Base-by-base conservation (phyloP, 2,797 vertebrate species). In the Sebastes jordani region DNA sequence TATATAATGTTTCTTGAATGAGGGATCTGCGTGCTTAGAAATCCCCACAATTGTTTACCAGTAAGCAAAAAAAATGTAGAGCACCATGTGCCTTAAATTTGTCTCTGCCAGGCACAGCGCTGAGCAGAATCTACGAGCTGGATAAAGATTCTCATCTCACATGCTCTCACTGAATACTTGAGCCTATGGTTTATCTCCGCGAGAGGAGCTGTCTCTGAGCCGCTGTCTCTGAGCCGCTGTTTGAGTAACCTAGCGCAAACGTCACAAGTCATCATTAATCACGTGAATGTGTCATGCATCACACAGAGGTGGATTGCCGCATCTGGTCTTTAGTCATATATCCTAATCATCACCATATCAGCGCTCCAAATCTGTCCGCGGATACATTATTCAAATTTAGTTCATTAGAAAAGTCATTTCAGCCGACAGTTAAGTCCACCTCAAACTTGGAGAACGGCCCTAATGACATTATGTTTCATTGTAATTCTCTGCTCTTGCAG, bases 341-440 rank as follows among this genome's bases (percentile, higher is more conserved):
- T 94, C 91, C 91, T 92, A 86, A 92, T 94, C 91, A 91, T 89
- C 74, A 71, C 74, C 75, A 30, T 85, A 88, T 90, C 90, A 77
- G 84, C 23, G 85, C 63, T 90, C 91, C 89, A 79, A 91, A 92
- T 93, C 89, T 79, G 91, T 88, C 85, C 25, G 23, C 6, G 66
- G 84, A 93, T 92, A 82, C 93, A 93, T 94, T 93, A 93, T 93
- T 94, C 91, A 94, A 92, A 94, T 93, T 89, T 62, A 85, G 76
- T 89, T 94, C 92, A 93, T 94, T 92, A 92, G 87, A 89, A 88
- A 91, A 94, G 92, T 90, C 74, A 88, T 94, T 93, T 64, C 87
- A 85, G 76, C 82, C 76, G 75, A 91, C 86, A 86, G 86, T 91
- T 86, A 80, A 86, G 91, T 91, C 91, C 90, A 92, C 91, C 89